phyloP scores from a whole-genome alignment of 2,113 vertebrate genomes.

The Petrocephalus microphthalmus region DNA sequence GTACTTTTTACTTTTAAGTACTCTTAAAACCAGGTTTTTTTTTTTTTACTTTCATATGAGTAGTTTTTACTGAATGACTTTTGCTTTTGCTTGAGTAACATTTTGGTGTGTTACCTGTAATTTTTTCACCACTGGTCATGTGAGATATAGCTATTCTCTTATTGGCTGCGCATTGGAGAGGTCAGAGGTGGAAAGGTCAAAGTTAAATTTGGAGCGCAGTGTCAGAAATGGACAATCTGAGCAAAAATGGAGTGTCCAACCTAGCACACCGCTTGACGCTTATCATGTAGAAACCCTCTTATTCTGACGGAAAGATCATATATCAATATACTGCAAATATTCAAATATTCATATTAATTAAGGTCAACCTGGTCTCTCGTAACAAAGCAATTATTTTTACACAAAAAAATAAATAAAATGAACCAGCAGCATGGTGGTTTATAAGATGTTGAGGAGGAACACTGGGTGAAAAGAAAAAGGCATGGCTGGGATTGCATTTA shows the following conservation, averaged over 20 bases:
- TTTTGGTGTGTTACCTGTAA: neutral
- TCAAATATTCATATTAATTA: neutral
- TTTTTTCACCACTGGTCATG: neutral
- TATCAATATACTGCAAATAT: too few relatives aligned
- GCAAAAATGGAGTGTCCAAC: neutral
- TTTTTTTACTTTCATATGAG: neutral
- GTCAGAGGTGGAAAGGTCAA: neutral
- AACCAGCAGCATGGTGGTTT: neutral
- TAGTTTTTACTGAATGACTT: neutral
- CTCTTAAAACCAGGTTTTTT: neutral
- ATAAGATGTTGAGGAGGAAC: neutral
- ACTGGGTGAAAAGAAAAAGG: neutral
- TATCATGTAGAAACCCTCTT: neutral
- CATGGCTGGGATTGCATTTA: neutral
- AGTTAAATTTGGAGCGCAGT: neutral
- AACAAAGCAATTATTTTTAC: neutral
- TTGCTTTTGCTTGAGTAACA: neutral
- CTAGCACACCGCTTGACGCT: neutral
- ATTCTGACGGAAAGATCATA: neutral
- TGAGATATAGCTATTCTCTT: neutral
- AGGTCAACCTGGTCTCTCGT: neutral
- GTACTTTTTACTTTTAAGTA: neutral
- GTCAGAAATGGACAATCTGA: neutral
- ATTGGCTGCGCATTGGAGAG: neutral
- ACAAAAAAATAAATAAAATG: neutral